Conservation (phyloP, 1,140 invertebrate species). For the Mylabris phalerata region DNA sequence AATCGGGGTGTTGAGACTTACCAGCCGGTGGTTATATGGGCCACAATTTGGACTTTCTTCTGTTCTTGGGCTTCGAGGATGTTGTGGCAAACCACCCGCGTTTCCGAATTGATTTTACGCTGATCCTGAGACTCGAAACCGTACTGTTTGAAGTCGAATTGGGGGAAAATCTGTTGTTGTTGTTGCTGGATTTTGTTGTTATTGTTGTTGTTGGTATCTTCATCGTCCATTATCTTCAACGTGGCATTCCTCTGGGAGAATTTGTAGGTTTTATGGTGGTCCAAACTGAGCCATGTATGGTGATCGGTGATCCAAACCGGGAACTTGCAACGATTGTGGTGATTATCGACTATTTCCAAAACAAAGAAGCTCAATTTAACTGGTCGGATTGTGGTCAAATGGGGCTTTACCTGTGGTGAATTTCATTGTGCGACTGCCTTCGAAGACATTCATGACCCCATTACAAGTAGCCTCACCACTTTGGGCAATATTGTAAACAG, state of each 20-base stretch:
- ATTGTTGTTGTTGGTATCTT: conserved; percentile 20
- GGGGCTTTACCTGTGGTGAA: conserved; percentile 52
- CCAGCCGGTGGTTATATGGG: conserved; percentile 72
- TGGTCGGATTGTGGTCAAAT: neutral
- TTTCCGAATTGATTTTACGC: conserved; percentile 43
- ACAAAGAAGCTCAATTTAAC: conserved; percentile 4
- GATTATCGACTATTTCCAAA: conserved; percentile 46
- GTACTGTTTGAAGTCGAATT: conserved; percentile 35
- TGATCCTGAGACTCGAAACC: conserved; percentile 45
- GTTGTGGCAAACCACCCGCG: conserved; percentile 60
- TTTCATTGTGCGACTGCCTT: conserved; percentile 58
- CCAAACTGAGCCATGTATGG: conserved; percentile 72
- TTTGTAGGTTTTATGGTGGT: conserved; percentile 63
- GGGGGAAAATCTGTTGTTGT: conserved; percentile 21
- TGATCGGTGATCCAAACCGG: conserved; percentile 68
- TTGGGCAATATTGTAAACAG: conserved; percentile 61
- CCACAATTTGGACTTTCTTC: conserved; percentile 57
- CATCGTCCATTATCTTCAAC: conserved; percentile 50
- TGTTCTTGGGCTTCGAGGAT: conserved; percentile 55
- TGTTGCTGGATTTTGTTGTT: conserved; percentile 23
- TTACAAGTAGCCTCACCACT: conserved; percentile 77
- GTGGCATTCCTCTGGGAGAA: conserved; percentile 69
- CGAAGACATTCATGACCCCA: conserved; percentile 57
- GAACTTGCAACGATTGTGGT: conserved; percentile 62
- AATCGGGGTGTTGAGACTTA: conserved; percentile 38